phyloP scores from a whole-genome alignment of 2,888 invertebrate species.

The Petrolisthes manimaculis region DNA sequence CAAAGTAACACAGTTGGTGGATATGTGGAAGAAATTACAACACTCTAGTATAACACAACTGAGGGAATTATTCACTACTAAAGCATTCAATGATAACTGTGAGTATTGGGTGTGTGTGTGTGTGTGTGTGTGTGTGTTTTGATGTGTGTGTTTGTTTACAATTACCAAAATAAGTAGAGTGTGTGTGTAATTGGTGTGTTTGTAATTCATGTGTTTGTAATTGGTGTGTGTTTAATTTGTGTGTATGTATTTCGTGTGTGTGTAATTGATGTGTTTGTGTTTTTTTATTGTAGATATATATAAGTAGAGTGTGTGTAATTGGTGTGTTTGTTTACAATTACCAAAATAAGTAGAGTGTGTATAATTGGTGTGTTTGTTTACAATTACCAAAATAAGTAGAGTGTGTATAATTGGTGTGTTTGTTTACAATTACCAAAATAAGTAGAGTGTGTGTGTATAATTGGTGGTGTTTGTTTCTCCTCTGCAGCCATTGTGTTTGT shows the following conservation, averaged over 20 bases:
- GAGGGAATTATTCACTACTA: constrained; percentile 93
- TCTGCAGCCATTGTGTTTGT: constrained; percentile 90
- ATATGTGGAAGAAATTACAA: constrained; percentile 94
- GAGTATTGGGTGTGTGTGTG: constrained; percentile 70
- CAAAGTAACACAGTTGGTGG: constrained; percentile 87
- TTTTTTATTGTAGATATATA: neutral
- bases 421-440: too few species aligned
- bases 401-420: neutral
- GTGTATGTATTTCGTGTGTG: too few species aligned
- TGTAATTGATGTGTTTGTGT: neutral
- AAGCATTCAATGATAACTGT: constrained; percentile 97
- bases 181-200: too few species aligned
- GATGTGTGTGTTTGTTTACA: constrained; percentile 12
- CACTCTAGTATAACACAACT: constrained; percentile 95
- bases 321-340: too few species aligned
- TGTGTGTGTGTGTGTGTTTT: too few species aligned
- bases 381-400: too few species aligned
- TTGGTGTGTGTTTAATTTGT: too few species aligned
- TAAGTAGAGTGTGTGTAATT: too few species aligned
- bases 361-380: too few species aligned
- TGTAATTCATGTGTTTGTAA: too few species aligned
- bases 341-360: too few species aligned
- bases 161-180: constrained; percentile 60
- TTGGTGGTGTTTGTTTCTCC: too few species aligned
- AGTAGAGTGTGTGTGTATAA: neutral